Base-by-base conservation (phyloP, 2,113 vertebrate species). In the Coptodon bakossiorum region DNA sequence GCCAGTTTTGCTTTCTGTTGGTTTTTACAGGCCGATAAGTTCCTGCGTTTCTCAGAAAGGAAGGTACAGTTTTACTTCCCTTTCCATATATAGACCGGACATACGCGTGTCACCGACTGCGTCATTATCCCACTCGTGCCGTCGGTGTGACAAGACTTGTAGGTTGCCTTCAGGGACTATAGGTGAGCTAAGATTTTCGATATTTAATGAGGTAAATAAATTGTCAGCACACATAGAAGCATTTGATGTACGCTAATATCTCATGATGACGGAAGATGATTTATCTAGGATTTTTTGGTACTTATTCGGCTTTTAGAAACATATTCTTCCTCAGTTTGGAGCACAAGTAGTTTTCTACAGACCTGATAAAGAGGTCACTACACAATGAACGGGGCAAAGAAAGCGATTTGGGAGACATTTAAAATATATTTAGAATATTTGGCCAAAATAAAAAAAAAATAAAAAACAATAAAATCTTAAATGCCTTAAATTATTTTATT, bases 1-100 rank as follows among this genome's bases (percentile, higher is more conserved):
- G 0, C 7, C 9, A 27, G 7, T 93, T 94, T 93, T 89, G 36
- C 80, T 94, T 94, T 94, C 92, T 85, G 54, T 88, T 91, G 5
- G 1, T 12, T 27, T 9, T 12, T 34, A 14, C 13, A 4, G 22
- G 1, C 17, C 2, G 10, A 78, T n/a, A 36, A 11, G 22, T 57
- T 82, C 10, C 7, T 9, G 11, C 7, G 3, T 19, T 1, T 8
- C 1, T 22, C 1, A 36, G 3, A 43, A 17, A 61, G 54, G 73
- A 76, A 80, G 29, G 3, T 10, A 73, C 29, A 3, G 34, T 45
- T 57, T 80, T 6, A 12, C 34, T 82, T 88, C 54, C 16, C 2
- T 19, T 34, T 89, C 89, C 83, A 27, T 54, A 76, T 63, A 56
- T 40, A 84, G 92, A 7, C 3, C 2, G 2, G 0, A 7, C 50